Evolutionary conservation across 2,113 vertebrate genomes (phyloP), one percentile per base, ranked within the genome.

Genomic region (Jacana jacana): DNA sequence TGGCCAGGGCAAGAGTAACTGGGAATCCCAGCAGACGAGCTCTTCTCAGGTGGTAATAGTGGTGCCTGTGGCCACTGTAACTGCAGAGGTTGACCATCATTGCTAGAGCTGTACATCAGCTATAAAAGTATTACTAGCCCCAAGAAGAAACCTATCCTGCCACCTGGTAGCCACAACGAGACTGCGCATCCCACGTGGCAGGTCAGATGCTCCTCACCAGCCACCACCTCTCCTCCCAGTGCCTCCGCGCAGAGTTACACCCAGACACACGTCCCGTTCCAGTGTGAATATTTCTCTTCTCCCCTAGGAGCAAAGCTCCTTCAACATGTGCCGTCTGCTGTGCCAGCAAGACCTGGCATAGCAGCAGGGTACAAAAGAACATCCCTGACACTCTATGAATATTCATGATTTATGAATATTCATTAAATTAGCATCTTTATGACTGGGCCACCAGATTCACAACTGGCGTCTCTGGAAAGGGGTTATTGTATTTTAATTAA

Each of bases 321-420:
- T 97, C 97, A 97, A 95, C 96, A 97, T 97, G 96, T 97, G 97
- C 97, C 94, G 96, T 97, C 97, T 97, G 97, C 97, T 92, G 91
- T 97, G 97, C 97, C 97, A 97, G 97, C 55, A 49, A 97, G 97
- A 97, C 97, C 96, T 97, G 96, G 97, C 96, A 96, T 96, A 97
- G 96, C 97, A 96, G 96, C 95, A 97, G 94, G 95, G 95, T 96
- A 97, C 97, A 97, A 97, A 97, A 97, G 97, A 97, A 97, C 97
- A 96, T 97, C 97, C 96, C 97, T 97, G 94, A 97, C 92, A 90
- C 64, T 76, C 89, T 83, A 97, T 97, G 97, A 97, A 97, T 97
- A 97, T 97, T 97, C 97, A 97, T 97, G 93, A 96, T 94, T 95
- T 96, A 97, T 97, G 97, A 97, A 97, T 97, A 97, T 97, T 97